Base-by-base conservation (phyloP, 2,888 invertebrate genomes). In the Sepioteuthis lessoniana region DNA sequence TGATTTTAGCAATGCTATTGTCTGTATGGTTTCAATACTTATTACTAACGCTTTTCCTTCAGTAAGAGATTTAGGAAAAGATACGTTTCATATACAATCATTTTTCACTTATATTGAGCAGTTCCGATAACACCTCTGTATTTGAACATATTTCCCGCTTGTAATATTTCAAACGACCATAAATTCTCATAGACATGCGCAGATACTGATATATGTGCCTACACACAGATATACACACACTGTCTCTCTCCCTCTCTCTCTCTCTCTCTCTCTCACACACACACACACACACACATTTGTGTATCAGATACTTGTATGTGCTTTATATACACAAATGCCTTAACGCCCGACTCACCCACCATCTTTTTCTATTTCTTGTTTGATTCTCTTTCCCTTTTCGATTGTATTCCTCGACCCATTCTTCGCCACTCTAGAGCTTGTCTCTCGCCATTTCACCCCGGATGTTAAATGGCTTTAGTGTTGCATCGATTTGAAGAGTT, bases 391-490 rank as follows among this genome's bases (percentile, higher is more conserved):
- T n/a, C 19, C 16, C n/a, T 76, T n/a, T n/a, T 76, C 10, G n/a
- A n/a, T 16, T n/a, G n/a, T 76, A n/a, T 35, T 35, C n/a, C 76
- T 60, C 76, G 19, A 35, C n/a, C 76, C n/a, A 35, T n/a, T 76
- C n/a, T 76, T 76, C n/a, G 76, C 76, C n/a, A 76, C n/a, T 4
- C n/a, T n/a, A 76, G 13, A n/a, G n/a, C n/a, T 76, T 76, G 76
- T 76, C 76, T n/a, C 76, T 76, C 76, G n/a, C 76, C 76, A 76
- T 76, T 76, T 76, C 76, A 76, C 76, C n/a, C 76, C 76, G 76
- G 16, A n/a, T 76, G 76, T 76, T 76, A 76, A 76, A 76, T 76
- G 76, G 76, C 76, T 76, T n/a, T 76, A 76, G 76, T 76, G 76
- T 76, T 76, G 76, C 76, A 16, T 76, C 76, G 76, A 76, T 76